Evolutionary conservation across 2,888 invertebrate genomes (phyloP).

Genomic region (Peribatodes rhomboidaria): DNA sequence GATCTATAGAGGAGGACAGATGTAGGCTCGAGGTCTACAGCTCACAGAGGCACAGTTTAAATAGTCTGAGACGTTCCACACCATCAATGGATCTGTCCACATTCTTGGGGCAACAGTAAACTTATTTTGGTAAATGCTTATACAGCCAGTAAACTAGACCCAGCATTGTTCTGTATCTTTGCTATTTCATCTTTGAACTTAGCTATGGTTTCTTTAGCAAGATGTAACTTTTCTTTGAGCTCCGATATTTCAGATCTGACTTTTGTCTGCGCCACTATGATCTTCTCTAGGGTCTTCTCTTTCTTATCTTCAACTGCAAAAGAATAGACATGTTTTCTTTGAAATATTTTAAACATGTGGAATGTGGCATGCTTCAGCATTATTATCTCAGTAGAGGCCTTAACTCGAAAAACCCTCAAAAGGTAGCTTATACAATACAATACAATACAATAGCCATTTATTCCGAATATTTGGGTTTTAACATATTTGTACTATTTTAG

Average conservation of each 20-base stretch:
- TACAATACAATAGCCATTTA: too few relatives aligned
- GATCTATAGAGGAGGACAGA: too few relatives aligned
- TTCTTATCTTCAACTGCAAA: constrained; percentile 95
- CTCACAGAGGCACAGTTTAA: too few relatives aligned
- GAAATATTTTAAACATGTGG: too few relatives aligned
- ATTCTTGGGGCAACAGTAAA: not conserved
- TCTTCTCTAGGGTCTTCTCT: constrained; percentile 91
- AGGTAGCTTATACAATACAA: too few relatives aligned
- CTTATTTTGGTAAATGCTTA: constrained; percentile 32
- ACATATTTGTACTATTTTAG: too few relatives aligned
- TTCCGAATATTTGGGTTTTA: too few relatives aligned
- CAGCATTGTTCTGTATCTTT: constrained; percentile 69
- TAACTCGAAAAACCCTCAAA: too few relatives aligned
- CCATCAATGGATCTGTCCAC: not conserved
- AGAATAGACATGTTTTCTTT: not conserved
- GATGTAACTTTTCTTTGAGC: constrained; percentile 93
- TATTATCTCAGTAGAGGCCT: too few relatives aligned
- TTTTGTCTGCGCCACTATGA: constrained; percentile 92
- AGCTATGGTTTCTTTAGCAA: constrained; percentile 94
- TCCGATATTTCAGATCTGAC: constrained; percentile 93
- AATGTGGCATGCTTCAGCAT: too few relatives aligned
- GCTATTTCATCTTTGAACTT: constrained; percentile 93
- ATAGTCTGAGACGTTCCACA: not conserved
- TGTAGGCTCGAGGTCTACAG: too few relatives aligned
- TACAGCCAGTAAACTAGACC: constrained; percentile 48